These are phyloP conservation scores for Steinernema hermaphroditum DNA, from an alignment of 2,888 invertebrate species.

Conservation along the genomic window DNA sequence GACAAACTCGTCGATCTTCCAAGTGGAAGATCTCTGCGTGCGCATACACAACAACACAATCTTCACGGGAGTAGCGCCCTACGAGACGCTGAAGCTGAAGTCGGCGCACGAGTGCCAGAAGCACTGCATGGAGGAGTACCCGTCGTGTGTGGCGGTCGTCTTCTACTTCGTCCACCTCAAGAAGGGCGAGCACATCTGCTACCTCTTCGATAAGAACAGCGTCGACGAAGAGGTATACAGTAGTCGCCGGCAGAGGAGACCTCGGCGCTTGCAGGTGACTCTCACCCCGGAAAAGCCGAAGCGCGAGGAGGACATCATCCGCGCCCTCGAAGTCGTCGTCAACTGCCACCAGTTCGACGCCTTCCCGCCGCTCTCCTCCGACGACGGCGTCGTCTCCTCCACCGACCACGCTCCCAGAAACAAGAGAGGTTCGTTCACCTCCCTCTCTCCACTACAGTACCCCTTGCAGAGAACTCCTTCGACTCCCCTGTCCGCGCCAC, in stretches of 20 bases:
- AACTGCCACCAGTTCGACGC: constrained; percentile 60
- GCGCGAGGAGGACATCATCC: constrained; percentile 54
- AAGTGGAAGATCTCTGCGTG: constrained; percentile 34
- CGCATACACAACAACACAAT: constrained; percentile 37
- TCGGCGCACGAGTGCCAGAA: constrained; percentile 38
- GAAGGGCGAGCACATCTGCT: constrained; percentile 36
- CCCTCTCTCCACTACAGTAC: neutral
- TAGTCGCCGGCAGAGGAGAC: neutral
- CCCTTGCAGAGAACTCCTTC: constrained; percentile 16
- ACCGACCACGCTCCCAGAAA: constrained; percentile 59
- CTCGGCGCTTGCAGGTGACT: constrained; percentile 35
- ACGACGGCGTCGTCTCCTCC: constrained; percentile 57
- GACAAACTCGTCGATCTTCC: neutral
- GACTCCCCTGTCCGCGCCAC: constrained; percentile 21
- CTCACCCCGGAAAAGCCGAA: constrained; percentile 56
- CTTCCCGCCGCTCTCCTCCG: constrained; percentile 53
- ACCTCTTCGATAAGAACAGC: constrained; percentile 34
- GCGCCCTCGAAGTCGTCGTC: constrained; percentile 57
- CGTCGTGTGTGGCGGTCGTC: constrained; percentile 38
- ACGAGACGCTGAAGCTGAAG: constrained; percentile 27
- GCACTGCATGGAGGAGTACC: constrained; percentile 35
- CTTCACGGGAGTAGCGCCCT: constrained; percentile 36
- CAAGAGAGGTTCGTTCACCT: constrained; percentile 51
- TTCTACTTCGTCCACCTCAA: constrained; percentile 35
- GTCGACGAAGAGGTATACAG: constrained; percentile 29